These are phyloP conservation scores for Paramacrobiotus metropolitanus DNA, from an alignment of 1,140 invertebrate genomes.

Conservation along the genomic window DNA sequence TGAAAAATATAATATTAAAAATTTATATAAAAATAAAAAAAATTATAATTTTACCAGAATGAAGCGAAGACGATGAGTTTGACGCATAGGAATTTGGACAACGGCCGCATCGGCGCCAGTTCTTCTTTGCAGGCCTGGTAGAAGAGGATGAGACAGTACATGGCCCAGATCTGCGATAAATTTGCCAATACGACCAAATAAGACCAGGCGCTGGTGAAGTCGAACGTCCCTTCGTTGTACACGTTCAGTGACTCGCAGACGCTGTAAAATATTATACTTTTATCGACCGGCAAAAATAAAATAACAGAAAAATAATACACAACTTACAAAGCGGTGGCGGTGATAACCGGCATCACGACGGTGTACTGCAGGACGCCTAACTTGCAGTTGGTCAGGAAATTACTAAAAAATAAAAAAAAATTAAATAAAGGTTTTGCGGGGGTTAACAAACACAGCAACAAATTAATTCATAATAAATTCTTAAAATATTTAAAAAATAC, in stretches of 20 bases:
- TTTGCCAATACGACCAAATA: constrained; percentile 79
- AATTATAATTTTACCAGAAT: constrained; percentile 60
- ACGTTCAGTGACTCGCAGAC: constrained; percentile 60
- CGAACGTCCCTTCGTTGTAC: constrained; percentile 73
- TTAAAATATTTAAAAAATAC: no score
- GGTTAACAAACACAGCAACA: constrained; percentile 6
- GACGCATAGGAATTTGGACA: constrained; percentile 90
- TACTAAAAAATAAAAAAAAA: constrained; percentile 28
- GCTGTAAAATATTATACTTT: constrained; percentile 22
- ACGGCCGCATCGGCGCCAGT: constrained; percentile 65
- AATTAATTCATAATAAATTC: no score
- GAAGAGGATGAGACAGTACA: constrained; percentile 85
- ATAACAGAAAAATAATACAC: constrained; percentile 4
- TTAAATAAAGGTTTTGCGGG: constrained; percentile 5
- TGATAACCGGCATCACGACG: constrained; percentile 60
- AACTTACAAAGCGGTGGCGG: constrained; percentile 60
- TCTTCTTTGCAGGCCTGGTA: constrained; percentile 67
- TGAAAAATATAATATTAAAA: not conserved
- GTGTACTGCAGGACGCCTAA: constrained; percentile 88
- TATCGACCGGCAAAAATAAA: not conserved
- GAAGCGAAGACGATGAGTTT: constrained; percentile 94
- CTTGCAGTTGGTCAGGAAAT: constrained; percentile 78
- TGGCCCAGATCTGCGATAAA: constrained; percentile 55
- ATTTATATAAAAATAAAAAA: not conserved
- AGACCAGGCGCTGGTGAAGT: constrained; percentile 49